Evolutionary conservation across 2,888 invertebrate species (phyloP).

Genomic region (Lochmaea crataegi): DNA sequence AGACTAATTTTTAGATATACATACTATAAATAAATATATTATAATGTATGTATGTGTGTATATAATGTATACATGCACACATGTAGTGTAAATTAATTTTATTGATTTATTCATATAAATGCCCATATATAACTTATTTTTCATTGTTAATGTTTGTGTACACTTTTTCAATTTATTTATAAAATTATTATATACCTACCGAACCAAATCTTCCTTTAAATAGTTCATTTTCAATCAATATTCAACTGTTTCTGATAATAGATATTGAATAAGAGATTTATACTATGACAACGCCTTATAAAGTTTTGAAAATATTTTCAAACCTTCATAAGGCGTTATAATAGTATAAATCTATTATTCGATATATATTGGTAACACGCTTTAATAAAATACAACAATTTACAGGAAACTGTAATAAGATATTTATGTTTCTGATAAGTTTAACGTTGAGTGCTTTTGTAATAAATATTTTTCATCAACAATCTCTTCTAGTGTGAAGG

Average conservation of each 20-base stretch:
- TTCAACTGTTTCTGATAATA: neutral
- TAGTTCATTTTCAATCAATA: neutral
- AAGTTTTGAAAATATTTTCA: no score
- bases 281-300: no score
- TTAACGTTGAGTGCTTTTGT: neutral
- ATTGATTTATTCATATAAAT: slow-evolving; percentile 51
- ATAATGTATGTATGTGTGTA: slow-evolving; percentile 42
- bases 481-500: neutral
- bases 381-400: no score
- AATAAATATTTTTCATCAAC: neutral
- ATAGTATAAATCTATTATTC: no score
- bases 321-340: no score
- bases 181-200: slow-evolving; percentile 1
- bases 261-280: no score
- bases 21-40: slow-evolving; percentile 41
- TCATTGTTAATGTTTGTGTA: slow-evolving; percentile 47
- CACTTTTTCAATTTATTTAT: slow-evolving; percentile 35
- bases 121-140: slow-evolving; percentile 54
- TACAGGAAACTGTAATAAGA: no score
- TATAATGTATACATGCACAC: slow-evolving; percentile 42
- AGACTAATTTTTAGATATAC: slow-evolving; percentile 54
- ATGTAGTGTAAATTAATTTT: slow-evolving; percentile 41
- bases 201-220: slow-evolving; percentile 5
- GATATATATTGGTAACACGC: no score
- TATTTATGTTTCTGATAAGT: neutral